These are phyloP conservation scores for Cataglyphis livida DNA, from an alignment of 2,888 invertebrate genomes.

Conservation along the genomic window DNA sequence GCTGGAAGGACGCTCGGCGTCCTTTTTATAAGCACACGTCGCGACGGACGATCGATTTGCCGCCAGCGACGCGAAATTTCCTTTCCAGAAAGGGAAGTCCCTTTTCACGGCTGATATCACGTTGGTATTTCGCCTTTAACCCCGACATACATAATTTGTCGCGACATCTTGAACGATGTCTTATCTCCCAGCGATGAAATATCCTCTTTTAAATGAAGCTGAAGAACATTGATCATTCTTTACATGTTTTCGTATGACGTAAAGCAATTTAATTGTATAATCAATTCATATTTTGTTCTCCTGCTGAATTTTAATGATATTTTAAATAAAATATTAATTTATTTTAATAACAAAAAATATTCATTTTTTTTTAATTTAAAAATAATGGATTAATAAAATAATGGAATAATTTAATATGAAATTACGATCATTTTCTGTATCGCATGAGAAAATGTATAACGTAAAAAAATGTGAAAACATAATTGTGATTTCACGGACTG, in stretches of 20 bases:
- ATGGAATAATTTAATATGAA: neutral
- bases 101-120: conserved; percentile 29
- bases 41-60: conserved; percentile 62
- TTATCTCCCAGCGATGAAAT: conserved; percentile 14
- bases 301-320: neutral
- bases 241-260: neutral
- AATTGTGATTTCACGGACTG: neutral
- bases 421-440: neutral
- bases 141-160: conserved; percentile 30
- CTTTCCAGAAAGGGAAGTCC: conserved; percentile 35
- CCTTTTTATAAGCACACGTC: conserved; percentile 61
- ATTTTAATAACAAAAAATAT: neutral
- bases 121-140: conserved; percentile 36
- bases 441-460: neutral
- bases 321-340: neutral
- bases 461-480: neutral
- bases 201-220: conserved; percentile 17
- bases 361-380: neutral
- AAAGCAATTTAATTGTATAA: neutral
- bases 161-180: conserved; percentile 32
- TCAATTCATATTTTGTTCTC: neutral
- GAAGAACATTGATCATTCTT: conserved; percentile 39
- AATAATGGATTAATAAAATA: neutral
- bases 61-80: conserved; percentile 41
- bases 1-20: conserved; percentile 40